Evolutionary conservation across 2,113 vertebrate genomes (phyloP).

Genomic region (Ariopsis seemanni): DNA sequence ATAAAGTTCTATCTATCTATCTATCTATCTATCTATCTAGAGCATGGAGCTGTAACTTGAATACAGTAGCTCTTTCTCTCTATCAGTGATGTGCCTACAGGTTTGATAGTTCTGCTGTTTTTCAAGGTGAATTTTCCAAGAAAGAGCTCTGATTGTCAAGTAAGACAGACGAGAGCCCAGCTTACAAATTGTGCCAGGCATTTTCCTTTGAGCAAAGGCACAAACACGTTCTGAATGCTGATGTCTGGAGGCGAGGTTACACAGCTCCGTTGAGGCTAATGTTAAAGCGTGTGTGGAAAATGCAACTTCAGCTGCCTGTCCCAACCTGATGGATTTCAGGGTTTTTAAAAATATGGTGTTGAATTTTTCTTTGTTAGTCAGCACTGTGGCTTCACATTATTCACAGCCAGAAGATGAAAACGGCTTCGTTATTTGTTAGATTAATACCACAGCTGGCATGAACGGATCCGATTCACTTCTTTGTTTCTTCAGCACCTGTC

Average conservation of each 20-base stretch:
- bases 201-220: constrained; percentile 3
- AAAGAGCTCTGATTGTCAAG: constrained; percentile 5
- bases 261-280: not conserved
- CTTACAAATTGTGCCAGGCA: constrained; percentile 18
- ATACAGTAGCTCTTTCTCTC: not conserved
- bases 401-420: constrained; percentile 17
- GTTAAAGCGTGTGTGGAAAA: not conserved
- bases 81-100: not conserved
- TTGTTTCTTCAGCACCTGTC: not conserved
- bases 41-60: not conserved
- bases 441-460: not conserved
- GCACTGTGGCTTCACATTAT: not conserved
- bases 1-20: too few species aligned
- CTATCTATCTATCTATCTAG: not conserved
- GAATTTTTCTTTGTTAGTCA: constrained; percentile 16
- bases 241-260: constrained; percentile 11
- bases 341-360: constrained; percentile 1
- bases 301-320: constrained; percentile 37
- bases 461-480: not conserved
- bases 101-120: not conserved
- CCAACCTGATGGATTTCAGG: constrained; percentile 5
- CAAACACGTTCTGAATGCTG: constrained; percentile 25
- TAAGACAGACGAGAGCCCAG: not conserved
- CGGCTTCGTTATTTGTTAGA: not conserved
- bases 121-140: constrained; percentile 1